Base-by-base conservation (phyloP, 2,888 invertebrate species). In the Zaprionus obscuricornis region DNA sequence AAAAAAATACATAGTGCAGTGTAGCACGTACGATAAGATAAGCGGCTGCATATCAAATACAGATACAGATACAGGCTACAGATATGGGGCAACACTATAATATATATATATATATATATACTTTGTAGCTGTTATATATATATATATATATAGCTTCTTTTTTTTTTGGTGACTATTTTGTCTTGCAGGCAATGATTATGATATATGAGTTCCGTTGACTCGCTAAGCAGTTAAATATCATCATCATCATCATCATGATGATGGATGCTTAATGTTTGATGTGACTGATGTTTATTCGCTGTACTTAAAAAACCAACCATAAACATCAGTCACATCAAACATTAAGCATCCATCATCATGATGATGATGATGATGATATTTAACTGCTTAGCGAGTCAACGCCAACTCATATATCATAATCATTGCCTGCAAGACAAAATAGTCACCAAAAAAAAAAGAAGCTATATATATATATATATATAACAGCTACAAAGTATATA, bases 381-480 rank as follows among this genome's bases (percentile, higher is more conserved):
- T 74, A 62, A 54, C 31, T 63, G 51, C 4, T 4, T 7, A 22
- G 66, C 57, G n/a, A n/a, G n/a, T n/a, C n/a, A n/a, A n/a, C n/a
- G n/a, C n/a, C n/a, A n/a, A n/a, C n/a, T 46, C 85, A 71, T 85
- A 85, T 74, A 83, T 82, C 83, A 78, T 65, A 73, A 66, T 74
- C 65, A 68, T 67, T 36, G 42, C 51, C n/a, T n/a, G 11, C 22
- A 63, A 68, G 68, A 42, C 43, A 69, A 68, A 56, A 20, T 36
- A 31, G 43, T 18, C 22, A 22, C 29, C 13, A 10, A 17, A 24
- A 42, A 14, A 36, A 34, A 17, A 45, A 33, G 33, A 52, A 51
- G 50, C 46, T 62, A 49, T 62, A 66, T 42, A 59, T 47, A 55
- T 46, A 34, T 65, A 54, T 65, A 62, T 67, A 52, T 42, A 31